These are phyloP conservation scores for Noctua janthe DNA, from an alignment of 2,888 invertebrate species.

Conservation along the genomic window DNA sequence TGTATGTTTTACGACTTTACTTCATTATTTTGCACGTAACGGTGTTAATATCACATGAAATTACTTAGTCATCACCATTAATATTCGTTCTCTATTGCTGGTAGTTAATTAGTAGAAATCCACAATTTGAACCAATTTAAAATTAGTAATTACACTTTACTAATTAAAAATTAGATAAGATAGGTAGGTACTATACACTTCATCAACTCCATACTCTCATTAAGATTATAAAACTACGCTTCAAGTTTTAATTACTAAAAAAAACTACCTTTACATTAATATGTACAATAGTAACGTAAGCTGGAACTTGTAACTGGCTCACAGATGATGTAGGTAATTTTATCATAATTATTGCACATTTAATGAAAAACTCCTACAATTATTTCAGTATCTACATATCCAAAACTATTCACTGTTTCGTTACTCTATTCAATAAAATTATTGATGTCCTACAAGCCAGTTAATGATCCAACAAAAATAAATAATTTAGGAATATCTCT, in stretches of 20 bases:
- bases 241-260: constrained; percentile 70
- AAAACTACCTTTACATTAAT: constrained; percentile 78
- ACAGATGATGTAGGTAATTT: constrained; percentile 60
- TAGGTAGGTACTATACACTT: constrained; percentile 58
- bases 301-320: constrained; percentile 73
- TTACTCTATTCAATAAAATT: constrained; percentile 56
- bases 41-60: constrained; percentile 67
- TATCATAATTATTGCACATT: constrained; percentile 71
- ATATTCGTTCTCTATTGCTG: constrained; percentile 68
- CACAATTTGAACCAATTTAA: constrained; percentile 70
- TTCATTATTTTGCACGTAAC: constrained; percentile 64
- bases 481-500: constrained; percentile 89
- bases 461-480: constrained; percentile 78
- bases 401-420: constrained; percentile 49
- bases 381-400: constrained; percentile 55
- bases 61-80: constrained; percentile 70
- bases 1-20: constrained; percentile 54
- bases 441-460: constrained; percentile 68
- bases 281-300: constrained; percentile 77
- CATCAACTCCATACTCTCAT: constrained; percentile 60
- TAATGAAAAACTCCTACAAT: constrained; percentile 34
- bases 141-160: constrained; percentile 74
- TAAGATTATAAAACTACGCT: constrained; percentile 74
- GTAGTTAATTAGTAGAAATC: constrained; percentile 66
- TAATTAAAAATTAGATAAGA: constrained; percentile 75